Base-by-base conservation (phyloP, 2,888 invertebrate species). In the Eupithecia vulgata region DNA sequence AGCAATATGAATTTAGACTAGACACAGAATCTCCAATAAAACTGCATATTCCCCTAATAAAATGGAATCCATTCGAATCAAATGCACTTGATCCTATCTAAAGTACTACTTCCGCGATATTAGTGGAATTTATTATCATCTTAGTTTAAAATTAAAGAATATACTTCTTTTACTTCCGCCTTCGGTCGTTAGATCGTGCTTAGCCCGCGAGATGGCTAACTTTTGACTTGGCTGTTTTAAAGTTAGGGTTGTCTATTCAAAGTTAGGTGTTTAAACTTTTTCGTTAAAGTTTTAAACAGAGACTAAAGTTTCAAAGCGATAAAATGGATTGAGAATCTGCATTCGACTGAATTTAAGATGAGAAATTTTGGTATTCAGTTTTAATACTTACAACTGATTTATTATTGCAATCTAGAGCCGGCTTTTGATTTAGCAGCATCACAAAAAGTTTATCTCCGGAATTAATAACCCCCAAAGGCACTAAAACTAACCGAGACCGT, bases 141-240 rank as follows among this genome's bases (percentile, higher is more conserved):
- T 75, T 35, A 78, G 69, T 70, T 79, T 79, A 81, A 83, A 72
- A 80, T 82, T 82, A 81, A 30, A 76, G 78, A 81, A 80, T 57
- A 57, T 57, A 57, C 79, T 83, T 79, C 73, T 83, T 82, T 83
- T 82, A 83, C 81, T 79, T 83, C 79, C 81, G 79, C 80, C 82
- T 80, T 83, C 79, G 81, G 79, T 80, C 80, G 82, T 85, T 85
- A 84, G 83, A 81, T 85, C 80, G 84, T 80, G 80, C 82, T 84
- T 84, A 87, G 84, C 84, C 80, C 81, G 81, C 82, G 79, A 78
- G 81, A 83, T 84, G 80, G 82, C 82, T 86, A 85, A 86, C 87
- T 86, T 87, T 87, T 79, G 82, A 86, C 85, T 86, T 78, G 80
- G 80, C 72, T 72, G 80, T 81, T 80, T 82, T 86, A 87, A 84